Percentiles rank a stretch among this genome's conserved stretches.
Conservation (phyloP, 1,140 invertebrate species). For the Heliconius eleuchia region DNA sequence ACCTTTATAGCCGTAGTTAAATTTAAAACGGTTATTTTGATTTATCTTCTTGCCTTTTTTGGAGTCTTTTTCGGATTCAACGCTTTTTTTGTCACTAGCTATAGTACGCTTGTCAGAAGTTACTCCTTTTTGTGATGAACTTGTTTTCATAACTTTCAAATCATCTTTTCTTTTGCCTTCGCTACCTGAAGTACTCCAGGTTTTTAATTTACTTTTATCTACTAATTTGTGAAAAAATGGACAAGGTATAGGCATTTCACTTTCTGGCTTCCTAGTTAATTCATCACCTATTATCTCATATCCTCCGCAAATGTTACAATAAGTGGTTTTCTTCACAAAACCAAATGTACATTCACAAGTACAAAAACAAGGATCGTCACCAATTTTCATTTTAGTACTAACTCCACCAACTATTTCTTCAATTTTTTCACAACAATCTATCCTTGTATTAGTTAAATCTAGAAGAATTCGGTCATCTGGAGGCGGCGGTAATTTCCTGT, state of each 20-base stretch:
- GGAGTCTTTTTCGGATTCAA: slow-evolving; percentile 63
- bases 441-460: slow-evolving; percentile 49
- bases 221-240: slow-evolving; percentile 67
- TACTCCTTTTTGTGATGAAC: slow-evolving; percentile 48
- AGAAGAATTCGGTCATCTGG: slow-evolving; percentile 55
- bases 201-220: slow-evolving; percentile 66
- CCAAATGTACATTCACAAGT: slow-evolving; percentile 71
- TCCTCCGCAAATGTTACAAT: slow-evolving; percentile 67
- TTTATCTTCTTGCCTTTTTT: slow-evolving; percentile 63
- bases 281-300: slow-evolving; percentile 66
- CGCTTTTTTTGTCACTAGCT: slow-evolving; percentile 49
- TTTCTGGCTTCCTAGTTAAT: slow-evolving; percentile 36
- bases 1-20: slow-evolving; percentile 75
- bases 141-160: slow-evolving; percentile 36
- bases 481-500: slow-evolving; percentile 44
- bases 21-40: slow-evolving; percentile 68
- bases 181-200: slow-evolving; percentile 59
- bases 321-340: slow-evolving; percentile 68
- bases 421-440: slow-evolving; percentile 56
- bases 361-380: slow-evolving; percentile 65
- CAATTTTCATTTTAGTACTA: slow-evolving; percentile 57
- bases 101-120: slow-evolving; percentile 44
- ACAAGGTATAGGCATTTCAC: slow-evolving; percentile 58
- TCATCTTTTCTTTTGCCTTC: slow-evolving; percentile 55
- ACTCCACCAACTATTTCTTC: slow-evolving; percentile 57